Conservation (phyloP, 1,140 invertebrate genomes). For the Anagrus nilaparvatae region DNA sequence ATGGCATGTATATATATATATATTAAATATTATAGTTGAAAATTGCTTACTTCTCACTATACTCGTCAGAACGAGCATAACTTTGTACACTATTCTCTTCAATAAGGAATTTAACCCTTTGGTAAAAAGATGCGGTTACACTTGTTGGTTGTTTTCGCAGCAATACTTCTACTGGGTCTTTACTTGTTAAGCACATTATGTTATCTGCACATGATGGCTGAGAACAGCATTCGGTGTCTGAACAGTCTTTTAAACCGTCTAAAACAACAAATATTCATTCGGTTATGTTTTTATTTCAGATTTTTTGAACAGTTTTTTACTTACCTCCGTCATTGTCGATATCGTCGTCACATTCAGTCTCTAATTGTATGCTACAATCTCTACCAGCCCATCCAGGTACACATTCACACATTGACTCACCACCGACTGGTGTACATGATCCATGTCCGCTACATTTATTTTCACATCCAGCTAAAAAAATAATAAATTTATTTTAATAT, state of each 20-base stretch:
- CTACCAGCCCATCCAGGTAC: slow-evolving; percentile 82
- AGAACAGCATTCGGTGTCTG: slow-evolving; percentile 91
- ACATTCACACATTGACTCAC: slow-evolving; percentile 87
- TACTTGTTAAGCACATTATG: slow-evolving; percentile 88
- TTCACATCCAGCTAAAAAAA: slow-evolving; percentile 79
- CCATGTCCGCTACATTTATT: slow-evolving; percentile 87
- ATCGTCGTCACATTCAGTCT: slow-evolving; percentile 88
- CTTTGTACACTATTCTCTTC: slow-evolving; percentile 97
- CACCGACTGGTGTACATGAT: slow-evolving; percentile 72
- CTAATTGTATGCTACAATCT: slow-evolving; percentile 81
- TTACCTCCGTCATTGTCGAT: slow-evolving; percentile 94
- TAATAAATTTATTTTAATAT: no score
- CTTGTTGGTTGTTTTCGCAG: slow-evolving; percentile 90
- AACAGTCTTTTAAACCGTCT: slow-evolving; percentile 97
- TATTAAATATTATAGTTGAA: slow-evolving; percentile 4
- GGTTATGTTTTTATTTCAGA: not conserved
- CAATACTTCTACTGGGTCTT: slow-evolving; percentile 90
- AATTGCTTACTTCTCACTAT: slow-evolving; percentile 87
- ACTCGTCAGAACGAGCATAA: slow-evolving; percentile 93
- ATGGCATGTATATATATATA: slow-evolving; percentile 1
- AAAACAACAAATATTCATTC: slow-evolving; percentile 7
- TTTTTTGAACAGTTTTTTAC: slow-evolving; percentile 2
- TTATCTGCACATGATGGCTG: slow-evolving; percentile 74
- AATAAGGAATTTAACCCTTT: slow-evolving; percentile 95
- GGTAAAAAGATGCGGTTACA: slow-evolving; percentile 94